These are phyloP conservation scores for Agrypnus murinus DNA, from an alignment of 2,888 invertebrate genomes.

Conservation along the genomic window DNA sequence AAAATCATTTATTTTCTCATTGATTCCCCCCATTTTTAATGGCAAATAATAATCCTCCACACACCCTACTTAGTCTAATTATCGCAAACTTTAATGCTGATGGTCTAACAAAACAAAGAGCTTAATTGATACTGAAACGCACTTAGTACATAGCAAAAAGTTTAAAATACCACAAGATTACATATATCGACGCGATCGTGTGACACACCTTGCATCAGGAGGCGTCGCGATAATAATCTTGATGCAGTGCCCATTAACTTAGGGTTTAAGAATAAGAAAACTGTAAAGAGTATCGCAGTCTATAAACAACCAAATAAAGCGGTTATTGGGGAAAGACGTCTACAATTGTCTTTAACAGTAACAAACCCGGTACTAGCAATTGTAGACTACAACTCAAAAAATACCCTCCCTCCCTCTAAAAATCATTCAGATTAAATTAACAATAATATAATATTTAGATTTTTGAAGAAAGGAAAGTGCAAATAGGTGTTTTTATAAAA, in stretches of 20 bases:
- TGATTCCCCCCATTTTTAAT: constrained; percentile 5
- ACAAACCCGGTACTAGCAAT: background rate
- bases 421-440: no score
- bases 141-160: constrained; percentile 6
- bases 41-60: constrained; percentile 3
- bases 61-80: constrained; percentile 2
- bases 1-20: constrained; percentile 10
- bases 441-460: no score
- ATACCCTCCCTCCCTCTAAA: no score
- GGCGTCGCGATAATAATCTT: constrained; percentile 4
- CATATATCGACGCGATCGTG: constrained; percentile 3
- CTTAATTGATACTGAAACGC: background rate
- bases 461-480: no score
- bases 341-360: background rate
- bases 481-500: no score
- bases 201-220: constrained; percentile 8
- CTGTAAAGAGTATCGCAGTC: constrained; percentile 1
- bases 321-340: background rate
- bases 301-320: constrained; percentile 10
- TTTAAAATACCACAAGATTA: background rate
- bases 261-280: constrained; percentile 1
- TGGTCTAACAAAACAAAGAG: constrained; percentile 3
- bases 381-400: background rate
- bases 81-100: no score
- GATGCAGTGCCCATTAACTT: constrained; percentile 3